Evolutionary conservation across 2,113 vertebrate species (phyloP), one percentile per base, ranked within the genome.

Genomic region (Coracopsis vasa): DNA sequence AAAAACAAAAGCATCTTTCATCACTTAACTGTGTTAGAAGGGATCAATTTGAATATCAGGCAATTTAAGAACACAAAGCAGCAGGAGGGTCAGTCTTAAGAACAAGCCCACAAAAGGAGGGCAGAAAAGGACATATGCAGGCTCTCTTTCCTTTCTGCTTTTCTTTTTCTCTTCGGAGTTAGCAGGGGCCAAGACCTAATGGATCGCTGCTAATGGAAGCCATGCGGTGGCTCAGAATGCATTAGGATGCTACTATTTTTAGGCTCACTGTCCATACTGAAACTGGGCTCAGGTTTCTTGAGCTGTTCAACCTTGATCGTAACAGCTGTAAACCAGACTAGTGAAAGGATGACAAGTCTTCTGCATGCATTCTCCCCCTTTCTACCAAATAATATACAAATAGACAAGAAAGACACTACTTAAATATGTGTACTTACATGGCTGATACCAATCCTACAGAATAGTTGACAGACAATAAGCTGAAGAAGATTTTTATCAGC

Each of bases 241-340:
- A 95, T 94, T 96, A 89, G 83, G 51, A 88, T 51, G 67, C 21
- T 86, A 50, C 88, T 96, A 94, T 95, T 91, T 95, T 95, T 91
- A 96, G 94, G 65, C 25, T 92, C 18, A 20, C 84, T 86, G 81
- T 60, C 80, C 61, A 61, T 29, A 64, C 12, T 37, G 53, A 87
- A 90, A 60, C 14, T 60, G 33, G 77, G 51, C 27, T 92, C 73
- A 51, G 54, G 44, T 92, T 96, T 88, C 92, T 64, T 47, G 31
- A 72, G 54, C 54, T 94, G 58, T 39, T 80, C 87, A 85, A 28
- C 48, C 45, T 70, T 74, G 25, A 78, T 37, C 27, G 25, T 37
- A 84, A 53, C 48, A 86, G 42, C 80, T 85, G 54, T 60, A 71
- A 79, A 86, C 79, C 77, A 92, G 96, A 54, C 8, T 74, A 90